phyloP scores from a whole-genome alignment of 2,797 vertebrate species.

The Fundulus diaphanus region DNA sequence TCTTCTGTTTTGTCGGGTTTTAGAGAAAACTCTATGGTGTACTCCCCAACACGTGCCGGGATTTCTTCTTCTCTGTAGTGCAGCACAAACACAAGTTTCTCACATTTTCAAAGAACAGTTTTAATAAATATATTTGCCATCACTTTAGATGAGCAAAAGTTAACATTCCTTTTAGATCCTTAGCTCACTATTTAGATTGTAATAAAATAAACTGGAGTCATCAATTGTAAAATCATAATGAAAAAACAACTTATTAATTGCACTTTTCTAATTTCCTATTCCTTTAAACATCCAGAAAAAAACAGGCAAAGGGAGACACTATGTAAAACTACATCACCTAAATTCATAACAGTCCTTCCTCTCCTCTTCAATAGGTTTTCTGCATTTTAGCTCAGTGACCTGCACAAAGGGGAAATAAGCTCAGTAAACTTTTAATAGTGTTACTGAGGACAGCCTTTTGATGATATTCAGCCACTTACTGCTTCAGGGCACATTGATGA shows the following conservation, averaged over 20 bases:
- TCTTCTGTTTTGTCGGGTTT: conserved; percentile 67
- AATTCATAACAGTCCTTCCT: conserved; percentile 87
- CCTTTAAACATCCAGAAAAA: background rate
- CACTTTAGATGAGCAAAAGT: background rate
- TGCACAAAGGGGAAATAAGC: conserved; percentile 56
- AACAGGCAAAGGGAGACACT: background rate
- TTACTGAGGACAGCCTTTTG: too few relatives aligned
- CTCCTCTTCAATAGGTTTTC: conserved; percentile 84
- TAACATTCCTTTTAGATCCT: background rate
- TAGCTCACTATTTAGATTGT: background rate
- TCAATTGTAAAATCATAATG: background rate
- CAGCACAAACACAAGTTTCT: conserved; percentile 21
- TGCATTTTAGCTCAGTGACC: conserved; percentile 84
- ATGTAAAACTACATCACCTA: conserved; percentile 79
- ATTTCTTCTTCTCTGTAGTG: conserved; percentile 86
- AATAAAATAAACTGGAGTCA: too few relatives aligned
- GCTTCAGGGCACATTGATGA: conserved; percentile 45
- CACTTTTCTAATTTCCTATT: background rate
- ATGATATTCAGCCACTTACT: conserved; percentile 73
- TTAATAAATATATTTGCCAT: background rate
- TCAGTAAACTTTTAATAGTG: background rate
- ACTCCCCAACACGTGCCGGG: conserved; percentile 80
- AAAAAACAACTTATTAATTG: background rate
- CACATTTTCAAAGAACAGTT: background rate
- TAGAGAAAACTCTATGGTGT: conserved; percentile 87